phyloP scores from a whole-genome alignment of 2,113 vertebrate genomes.

The Nyctibius bracteatus region DNA sequence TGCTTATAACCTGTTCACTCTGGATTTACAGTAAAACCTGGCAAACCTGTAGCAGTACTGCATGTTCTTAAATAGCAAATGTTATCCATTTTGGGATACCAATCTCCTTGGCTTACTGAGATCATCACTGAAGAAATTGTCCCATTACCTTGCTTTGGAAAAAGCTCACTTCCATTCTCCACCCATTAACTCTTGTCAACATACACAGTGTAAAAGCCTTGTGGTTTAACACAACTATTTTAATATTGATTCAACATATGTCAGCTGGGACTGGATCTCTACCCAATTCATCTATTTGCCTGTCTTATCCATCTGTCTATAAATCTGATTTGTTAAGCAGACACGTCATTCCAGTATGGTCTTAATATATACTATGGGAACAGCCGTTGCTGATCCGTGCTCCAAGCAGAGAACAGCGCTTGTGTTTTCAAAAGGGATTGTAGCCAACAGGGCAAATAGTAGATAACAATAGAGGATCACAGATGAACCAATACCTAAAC shows the following conservation, averaged over 20 bases:
- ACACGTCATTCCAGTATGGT: not conserved
- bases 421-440: not conserved
- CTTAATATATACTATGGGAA: not conserved
- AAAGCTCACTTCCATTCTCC: not conserved
- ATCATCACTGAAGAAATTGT: not conserved
- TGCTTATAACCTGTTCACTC: not conserved
- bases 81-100: not conserved
- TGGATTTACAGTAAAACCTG: not conserved
- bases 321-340: not conserved
- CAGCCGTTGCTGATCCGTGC: not conserved
- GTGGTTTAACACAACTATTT: conserved; percentile 6
- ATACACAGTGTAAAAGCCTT: not conserved
- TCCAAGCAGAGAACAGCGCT: not conserved
- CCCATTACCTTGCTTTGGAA: not conserved
- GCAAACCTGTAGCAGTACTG: not conserved
- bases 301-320: conserved; percentile 12
- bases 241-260: conserved; percentile 6
- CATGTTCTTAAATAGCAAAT: not conserved
- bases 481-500: not conserved
- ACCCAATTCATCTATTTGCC: not conserved
- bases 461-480: not conserved
- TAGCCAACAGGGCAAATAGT: not conserved
- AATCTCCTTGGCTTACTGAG: not conserved
- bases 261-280: not conserved
- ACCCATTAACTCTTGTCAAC: not conserved